Base-by-base conservation (phyloP, 2,888 invertebrate species). In the Acleris cristana region DNA sequence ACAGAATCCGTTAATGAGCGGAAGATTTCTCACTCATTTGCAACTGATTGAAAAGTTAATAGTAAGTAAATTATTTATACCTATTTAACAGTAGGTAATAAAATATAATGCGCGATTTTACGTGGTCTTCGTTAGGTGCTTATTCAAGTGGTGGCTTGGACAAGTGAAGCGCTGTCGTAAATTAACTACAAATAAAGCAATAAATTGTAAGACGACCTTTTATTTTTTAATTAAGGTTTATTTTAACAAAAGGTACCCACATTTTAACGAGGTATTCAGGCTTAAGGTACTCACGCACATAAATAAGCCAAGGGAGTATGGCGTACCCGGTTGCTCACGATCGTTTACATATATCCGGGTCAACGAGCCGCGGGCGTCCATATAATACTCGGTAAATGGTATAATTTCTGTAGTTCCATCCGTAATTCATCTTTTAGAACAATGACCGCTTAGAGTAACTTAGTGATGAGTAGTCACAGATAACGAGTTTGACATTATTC, bases 381-480 rank as follows among this genome's bases (percentile, higher is more conserved):
- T 66, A 66, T 65, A 56, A 65, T 65, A 69, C 45, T 8, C 61
- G 56, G 26, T 65, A 65, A 69, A 65, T 57, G 58, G 58, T 69
- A 61, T 65, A 23, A 67, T 63, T 58, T 62, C 57, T 67, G 61
- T 67, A 45, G 56, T 62, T 51, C 23, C 57, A 64, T 70, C 60
- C 52, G 65, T 65, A 69, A 65, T 65, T 69, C 51, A 70, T 52
- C 62, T 69, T 55, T 60, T 62, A 64, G 59, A 65, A 62, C 69
- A 64, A 69, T 59, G 51, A 59, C 58, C 68, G 67, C 44, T 56
- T 56, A 58, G 49, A 59, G 57, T 64, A 48, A 21, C 59, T 19
- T 19, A 45, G 26, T 23, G 16, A n/a, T 54, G 54, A 40, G 19
- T 48, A 48, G 21, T 16, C 18, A 8, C 14, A 16, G 49, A 49